Percentiles rank a stretch among this genome's conserved stretches.
These are phyloP conservation scores for Terebella lapidaria DNA, from an alignment of 2,888 invertebrate species.

Conservation along the genomic window DNA sequence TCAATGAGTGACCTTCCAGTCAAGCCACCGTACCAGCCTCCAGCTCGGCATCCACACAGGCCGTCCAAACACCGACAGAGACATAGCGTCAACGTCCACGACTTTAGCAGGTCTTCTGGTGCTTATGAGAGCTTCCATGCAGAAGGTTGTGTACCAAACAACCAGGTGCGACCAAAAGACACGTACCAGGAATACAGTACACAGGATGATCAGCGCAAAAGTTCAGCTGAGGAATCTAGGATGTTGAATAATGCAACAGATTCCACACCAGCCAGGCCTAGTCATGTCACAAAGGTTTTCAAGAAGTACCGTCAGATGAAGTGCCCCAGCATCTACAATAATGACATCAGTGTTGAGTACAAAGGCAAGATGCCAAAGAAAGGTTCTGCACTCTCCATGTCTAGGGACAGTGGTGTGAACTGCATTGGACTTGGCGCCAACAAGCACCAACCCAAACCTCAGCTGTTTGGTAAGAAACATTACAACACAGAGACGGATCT, in stretches of 20 bases:
- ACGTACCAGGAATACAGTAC: neutral
- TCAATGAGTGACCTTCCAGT: neutral
- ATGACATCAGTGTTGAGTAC: slow-evolving; percentile 30
- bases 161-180: neutral
- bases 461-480: neutral
- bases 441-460: neutral
- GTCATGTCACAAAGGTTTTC: neutral
- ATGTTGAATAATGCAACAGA: neutral
- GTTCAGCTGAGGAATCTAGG: neutral
- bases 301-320: slow-evolving; percentile 10
- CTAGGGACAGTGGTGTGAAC: slow-evolving; percentile 47
- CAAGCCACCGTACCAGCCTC: neutral
- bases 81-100: neutral
- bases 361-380: slow-evolving; percentile 38
- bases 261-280: neutral
- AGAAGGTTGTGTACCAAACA: too few species aligned
- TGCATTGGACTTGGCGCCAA: slow-evolving; percentile 33
- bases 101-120: too few species aligned
- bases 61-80: neutral
- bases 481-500: neutral
- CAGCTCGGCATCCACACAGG: neutral
- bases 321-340: slow-evolving; percentile 6
- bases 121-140: too few species aligned
- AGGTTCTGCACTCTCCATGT: slow-evolving; percentile 32
- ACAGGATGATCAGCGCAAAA: neutral